Evolutionary conservation across 2,888 invertebrate species (phyloP).

Genomic region (Monopis laevigella): DNA sequence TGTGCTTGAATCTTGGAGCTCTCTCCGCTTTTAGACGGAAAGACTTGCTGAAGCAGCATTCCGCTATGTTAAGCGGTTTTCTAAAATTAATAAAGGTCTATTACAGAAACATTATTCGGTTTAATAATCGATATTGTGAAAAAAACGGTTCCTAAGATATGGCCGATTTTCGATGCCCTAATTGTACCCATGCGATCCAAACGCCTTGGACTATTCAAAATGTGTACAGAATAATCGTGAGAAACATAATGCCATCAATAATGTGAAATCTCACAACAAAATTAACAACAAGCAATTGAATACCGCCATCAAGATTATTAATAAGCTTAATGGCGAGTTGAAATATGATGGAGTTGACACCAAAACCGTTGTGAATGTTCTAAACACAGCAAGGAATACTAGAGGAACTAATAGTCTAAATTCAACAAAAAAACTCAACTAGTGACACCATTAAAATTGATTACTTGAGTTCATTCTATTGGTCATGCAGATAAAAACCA

Average conservation of each 20-base stretch:
- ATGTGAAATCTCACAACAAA: constrained; percentile 8
- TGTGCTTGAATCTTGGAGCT: too few relatives aligned
- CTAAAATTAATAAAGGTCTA: too few relatives aligned
- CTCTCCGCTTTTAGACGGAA: too few relatives aligned
- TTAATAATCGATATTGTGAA: too few relatives aligned
- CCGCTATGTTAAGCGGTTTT: too few relatives aligned
- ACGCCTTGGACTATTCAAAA: constrained; percentile 6
- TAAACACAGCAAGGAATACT: constrained; percentile 2
- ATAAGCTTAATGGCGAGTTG: not conserved
- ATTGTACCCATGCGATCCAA: constrained; percentile 7
- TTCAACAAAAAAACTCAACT: not conserved
- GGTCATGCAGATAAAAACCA: not conserved
- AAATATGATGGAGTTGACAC: not conserved
- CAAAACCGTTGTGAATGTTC: not conserved
- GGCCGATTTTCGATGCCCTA: too few relatives aligned
- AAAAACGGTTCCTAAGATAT: too few relatives aligned
- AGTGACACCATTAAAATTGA: not conserved
- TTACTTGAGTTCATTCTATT: not conserved
- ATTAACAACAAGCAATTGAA: constrained; percentile 11
- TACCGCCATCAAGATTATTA: constrained; percentile 9
- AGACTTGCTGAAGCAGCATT: too few relatives aligned
- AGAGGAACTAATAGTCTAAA: not conserved
- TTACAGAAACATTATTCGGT: too few relatives aligned
- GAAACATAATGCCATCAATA: constrained; percentile 6
- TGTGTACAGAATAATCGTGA: constrained; percentile 5